Evolutionary conservation across 1,140 invertebrate species (phyloP), one percentile per base, ranked within the genome.

Genomic region (Diachasmimorpha longicaudata): DNA sequence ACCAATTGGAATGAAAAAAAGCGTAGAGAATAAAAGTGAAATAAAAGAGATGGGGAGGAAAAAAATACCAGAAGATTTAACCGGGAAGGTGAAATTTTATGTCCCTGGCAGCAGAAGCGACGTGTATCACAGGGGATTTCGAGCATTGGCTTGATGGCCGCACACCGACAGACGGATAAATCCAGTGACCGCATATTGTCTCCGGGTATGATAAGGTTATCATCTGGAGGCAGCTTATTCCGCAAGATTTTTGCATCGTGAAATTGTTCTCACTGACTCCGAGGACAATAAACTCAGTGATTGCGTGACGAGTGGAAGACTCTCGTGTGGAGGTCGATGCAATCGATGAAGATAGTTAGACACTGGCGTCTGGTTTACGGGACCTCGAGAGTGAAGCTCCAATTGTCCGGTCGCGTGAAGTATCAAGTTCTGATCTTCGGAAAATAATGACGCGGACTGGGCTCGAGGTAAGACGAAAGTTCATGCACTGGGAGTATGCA

Each of bases 61-160:
- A 42, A n/a, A 69, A 31, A 31, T 31, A 21, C 6, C 9, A 69
- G 73, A 78, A 79, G 79, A 80, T 82, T 80, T 80, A 78, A 73
- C 75, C 75, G 16, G 21, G 14, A 48, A 74, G 19, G 70, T 66
- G 70, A 46, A 77, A 77, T 78, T 80, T 82, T 82, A 82, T 82
- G 78, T 74, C 73, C 78, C 79, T 82, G 79, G 79, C 70, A 80
- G 72, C 69, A 70, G 58, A 14, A 79, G 78, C 78, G 78, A 75
- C 77, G 79, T 79, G 78, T 79, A 82, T 82, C 79, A 79, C 78
- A 16, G 69, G 77, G 81, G 81, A 82, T 82, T 82, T 74, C 63
- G 79, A 82, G 80, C 74, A 82, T 82, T 80, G 79, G 69, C 76
- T 79, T 79, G 81, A 82, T 80, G 78, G 72, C 77, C 76, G 58